Evolutionary conservation across 2,797 vertebrate species (phyloP).

Genomic region (Apodemus agrarius): DNA sequence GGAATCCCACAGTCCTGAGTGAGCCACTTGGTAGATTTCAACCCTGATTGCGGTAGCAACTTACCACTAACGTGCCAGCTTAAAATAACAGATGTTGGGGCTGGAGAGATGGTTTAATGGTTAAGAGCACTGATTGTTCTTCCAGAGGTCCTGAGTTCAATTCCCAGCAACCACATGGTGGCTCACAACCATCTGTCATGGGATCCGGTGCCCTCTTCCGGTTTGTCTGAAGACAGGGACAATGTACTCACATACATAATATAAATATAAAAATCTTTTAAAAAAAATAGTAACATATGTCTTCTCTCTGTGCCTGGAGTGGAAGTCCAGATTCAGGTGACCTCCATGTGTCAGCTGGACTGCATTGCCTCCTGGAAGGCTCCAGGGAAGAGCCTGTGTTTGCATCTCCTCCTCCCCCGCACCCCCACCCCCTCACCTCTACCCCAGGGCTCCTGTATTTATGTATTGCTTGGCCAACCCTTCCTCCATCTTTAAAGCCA

Average conservation of each 20-base stretch:
- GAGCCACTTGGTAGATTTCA: background rate
- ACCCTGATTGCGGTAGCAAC: background rate
- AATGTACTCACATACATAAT: background rate
- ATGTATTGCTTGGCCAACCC: background rate
- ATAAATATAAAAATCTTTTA: background rate
- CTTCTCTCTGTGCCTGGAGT: background rate
- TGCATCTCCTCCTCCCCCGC: background rate
- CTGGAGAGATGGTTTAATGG: background rate
- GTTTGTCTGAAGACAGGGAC: background rate
- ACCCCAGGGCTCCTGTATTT: background rate
- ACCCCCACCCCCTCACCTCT: too few species aligned
- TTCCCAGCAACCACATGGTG: background rate
- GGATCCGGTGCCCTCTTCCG: background rate
- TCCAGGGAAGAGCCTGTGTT: background rate
- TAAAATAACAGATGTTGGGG: background rate
- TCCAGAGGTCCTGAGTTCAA: background rate
- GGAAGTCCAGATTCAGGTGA: background rate
- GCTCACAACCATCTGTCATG: background rate
- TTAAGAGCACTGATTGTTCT: background rate
- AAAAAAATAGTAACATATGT: background rate
- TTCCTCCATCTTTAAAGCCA: background rate
- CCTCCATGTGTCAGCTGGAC: background rate
- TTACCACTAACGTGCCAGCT: background rate
- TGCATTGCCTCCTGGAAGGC: background rate
- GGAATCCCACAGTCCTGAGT: background rate